These are phyloP conservation scores for Lampris incognitus DNA, from an alignment of 2,113 vertebrate species.

Conservation along the genomic window DNA sequence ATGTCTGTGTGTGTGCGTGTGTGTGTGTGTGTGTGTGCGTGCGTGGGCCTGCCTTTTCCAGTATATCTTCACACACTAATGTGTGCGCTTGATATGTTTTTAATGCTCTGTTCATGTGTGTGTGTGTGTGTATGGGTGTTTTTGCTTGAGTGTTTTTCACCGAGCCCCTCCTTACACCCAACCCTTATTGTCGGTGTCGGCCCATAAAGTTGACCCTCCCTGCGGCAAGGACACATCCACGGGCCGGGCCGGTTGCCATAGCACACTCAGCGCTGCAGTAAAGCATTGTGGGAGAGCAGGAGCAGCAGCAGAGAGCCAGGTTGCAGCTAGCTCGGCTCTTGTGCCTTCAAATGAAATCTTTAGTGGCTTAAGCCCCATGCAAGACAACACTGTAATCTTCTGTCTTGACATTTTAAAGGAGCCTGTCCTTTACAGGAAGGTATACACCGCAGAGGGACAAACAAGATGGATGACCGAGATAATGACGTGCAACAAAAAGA, in stretches of 20 bases:
- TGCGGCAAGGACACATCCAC: slow-evolving; percentile 54
- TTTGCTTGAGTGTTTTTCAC: slow-evolving; percentile 28
- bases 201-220: slow-evolving; percentile 56
- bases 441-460: too few relatives aligned
- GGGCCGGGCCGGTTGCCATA: slow-evolving; percentile 58
- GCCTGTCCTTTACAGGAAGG: too few relatives aligned
- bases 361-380: neutral
- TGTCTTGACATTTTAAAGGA: neutral
- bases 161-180: slow-evolving; percentile 62
- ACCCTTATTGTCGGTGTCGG: slow-evolving; percentile 71
- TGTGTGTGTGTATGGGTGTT: slow-evolving; percentile 30
- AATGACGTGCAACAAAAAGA: too few relatives aligned
- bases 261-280: slow-evolving; percentile 29
- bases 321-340: slow-evolving; percentile 18
- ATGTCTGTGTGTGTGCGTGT: slow-evolving; percentile 19
- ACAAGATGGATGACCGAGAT: too few relatives aligned
- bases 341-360: neutral
- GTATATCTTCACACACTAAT: too few relatives aligned
- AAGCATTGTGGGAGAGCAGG: slow-evolving; percentile 65
- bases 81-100: too few relatives aligned
- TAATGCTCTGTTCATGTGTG: neutral
- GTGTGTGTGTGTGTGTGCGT: slow-evolving; percentile 14
- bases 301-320: slow-evolving; percentile 34
- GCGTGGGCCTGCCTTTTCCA: neutral
- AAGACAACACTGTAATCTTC: slow-evolving; percentile 14